Base-by-base conservation (phyloP, 2,113 vertebrate genomes). In the Rostratula benghalensis region DNA sequence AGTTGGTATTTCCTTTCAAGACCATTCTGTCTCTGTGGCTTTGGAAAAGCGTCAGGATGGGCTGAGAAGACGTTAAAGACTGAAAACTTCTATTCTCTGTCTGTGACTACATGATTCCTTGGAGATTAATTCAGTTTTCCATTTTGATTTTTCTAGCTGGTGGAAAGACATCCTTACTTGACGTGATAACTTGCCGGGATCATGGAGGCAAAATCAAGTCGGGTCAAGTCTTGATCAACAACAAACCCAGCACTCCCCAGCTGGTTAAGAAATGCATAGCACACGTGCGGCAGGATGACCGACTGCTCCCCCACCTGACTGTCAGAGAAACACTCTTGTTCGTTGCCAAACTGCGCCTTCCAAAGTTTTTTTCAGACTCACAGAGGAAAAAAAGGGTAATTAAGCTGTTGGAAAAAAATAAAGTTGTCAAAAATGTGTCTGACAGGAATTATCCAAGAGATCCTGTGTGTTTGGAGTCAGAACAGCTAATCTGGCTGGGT, bases 251-350 rank as follows among this genome's bases (percentile, higher is more conserved):
- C 97, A 98, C 98, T 0, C 98, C 98, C 0, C 98, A 99, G 80
- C 98, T 99, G 39, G 98, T 99, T 70, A 98, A 97, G 98, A 99
- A 99, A 94, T 98, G 95, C 76, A 98, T 99, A 11, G 99, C 99
- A 61, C 99, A 99, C 0, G 99, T 99, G 61, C 98, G 98, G 35
- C 99, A 99, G 94, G 99, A 99, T 8, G 99, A 99, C 97, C 99
- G 99, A 8, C 98, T 99, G 75, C 98, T 99, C 69, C 99, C 99
- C 48, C 98, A 99, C 96, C 98, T 99, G 95, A 99, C 99, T 1
- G 99, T 99, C 67, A 98, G 98, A 4, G 99, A 99, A 98, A 99
- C 99, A 8, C 97, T 99, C 30, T 68, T 97, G 79, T 99, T 99
- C 31, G 94, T 99, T 10, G 99, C 99, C 87, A 99, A 98, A 90